Base-by-base conservation (phyloP, 2,888 invertebrate genomes). In the Phaonia tiefii region DNA sequence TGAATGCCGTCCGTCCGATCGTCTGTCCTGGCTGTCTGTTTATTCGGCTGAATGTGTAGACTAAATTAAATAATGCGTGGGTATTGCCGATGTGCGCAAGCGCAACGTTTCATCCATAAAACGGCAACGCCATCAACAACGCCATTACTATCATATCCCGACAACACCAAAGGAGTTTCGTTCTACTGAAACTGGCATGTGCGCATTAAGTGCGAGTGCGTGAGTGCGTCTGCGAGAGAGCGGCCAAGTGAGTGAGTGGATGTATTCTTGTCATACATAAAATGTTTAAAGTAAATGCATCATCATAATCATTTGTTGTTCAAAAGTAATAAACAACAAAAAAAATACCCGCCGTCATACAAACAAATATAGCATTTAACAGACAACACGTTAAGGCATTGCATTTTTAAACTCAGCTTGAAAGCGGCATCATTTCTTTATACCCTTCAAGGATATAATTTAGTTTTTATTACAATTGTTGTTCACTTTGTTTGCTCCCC, bases 61-160 rank as follows among this genome's bases (percentile, higher is more conserved):
- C 76, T 82, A 79, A 82, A 82, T 82, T 82, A 79, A 82, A 82
- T 77, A 79, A 82, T 77, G 82, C 82, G 80, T 80, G 83, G 78
- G 80, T 71, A 51, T 80, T 69, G 63, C 20, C 42, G 60, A 2
- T 63, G 17, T 39, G 39, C 42, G 22, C 37, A 42, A 17, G 49
- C 69, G 13, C 20, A 69, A 54, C 46, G 66, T 58, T 20, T 69
- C 54, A 54, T 67, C 51, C 67, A 17, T 51, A 17, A 37, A 42
- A 63, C 10, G 60, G 60, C 39, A 20, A 60, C 60, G 60, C 60
- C 60, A 60, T 39, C 63, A 20, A 8, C 63, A 20, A 31, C 69
- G 70, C 67, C 69, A 72, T 49, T 54, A 76, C 69, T 66, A 66
- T 42, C 71, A 76, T 31, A 31, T 69, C 65, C 69, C 63, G 71